Evolutionary conservation across 2,888 invertebrate genomes (phyloP).

Genomic region (Selenia dentaria): DNA sequence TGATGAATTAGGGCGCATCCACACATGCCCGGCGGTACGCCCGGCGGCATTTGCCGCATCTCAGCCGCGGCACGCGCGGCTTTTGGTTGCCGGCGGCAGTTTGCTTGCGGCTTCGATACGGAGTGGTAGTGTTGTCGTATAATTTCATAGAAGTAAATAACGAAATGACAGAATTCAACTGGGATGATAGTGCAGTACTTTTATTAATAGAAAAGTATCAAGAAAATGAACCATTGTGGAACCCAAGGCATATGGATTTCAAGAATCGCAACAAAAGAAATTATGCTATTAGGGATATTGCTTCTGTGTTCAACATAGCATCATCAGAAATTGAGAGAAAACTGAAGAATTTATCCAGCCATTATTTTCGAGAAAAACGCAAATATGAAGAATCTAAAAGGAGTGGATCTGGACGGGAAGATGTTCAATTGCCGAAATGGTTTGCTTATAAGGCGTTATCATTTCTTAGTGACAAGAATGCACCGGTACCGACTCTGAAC

Average conservation of each 20-base stretch:
- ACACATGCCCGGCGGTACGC: neutral
- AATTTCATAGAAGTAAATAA: constrained; percentile 23
- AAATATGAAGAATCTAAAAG: constrained; percentile 36
- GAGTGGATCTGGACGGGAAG: constrained; percentile 28
- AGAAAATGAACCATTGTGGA: constrained; percentile 36
- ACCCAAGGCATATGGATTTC: constrained; percentile 34
- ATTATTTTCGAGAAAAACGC: constrained; percentile 30
- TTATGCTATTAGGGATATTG: constrained; percentile 34
- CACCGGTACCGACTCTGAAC: constrained; percentile 26
- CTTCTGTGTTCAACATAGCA: constrained; percentile 35
- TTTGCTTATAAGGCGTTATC: constrained; percentile 34
- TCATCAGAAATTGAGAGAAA: constrained; percentile 35
- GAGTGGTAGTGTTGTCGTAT: constrained; percentile 32
- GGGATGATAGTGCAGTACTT: constrained; percentile 36
- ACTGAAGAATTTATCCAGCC: constrained; percentile 30
- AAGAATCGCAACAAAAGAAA: constrained; percentile 38
- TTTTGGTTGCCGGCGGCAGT: constrained; percentile 31
- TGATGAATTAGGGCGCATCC: neutral
- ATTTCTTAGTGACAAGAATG: constrained; percentile 29
- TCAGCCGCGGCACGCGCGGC: constrained; percentile 29
- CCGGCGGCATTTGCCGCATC: constrained; percentile 9
- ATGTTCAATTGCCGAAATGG: constrained; percentile 32
- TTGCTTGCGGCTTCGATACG: constrained; percentile 30
- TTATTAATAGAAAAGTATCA: constrained; percentile 40
- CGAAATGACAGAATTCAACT: constrained; percentile 36